Evolutionary conservation across 2,113 vertebrate species (phyloP), one percentile per base, ranked within the genome.

Genomic region (Murina feae): DNA sequence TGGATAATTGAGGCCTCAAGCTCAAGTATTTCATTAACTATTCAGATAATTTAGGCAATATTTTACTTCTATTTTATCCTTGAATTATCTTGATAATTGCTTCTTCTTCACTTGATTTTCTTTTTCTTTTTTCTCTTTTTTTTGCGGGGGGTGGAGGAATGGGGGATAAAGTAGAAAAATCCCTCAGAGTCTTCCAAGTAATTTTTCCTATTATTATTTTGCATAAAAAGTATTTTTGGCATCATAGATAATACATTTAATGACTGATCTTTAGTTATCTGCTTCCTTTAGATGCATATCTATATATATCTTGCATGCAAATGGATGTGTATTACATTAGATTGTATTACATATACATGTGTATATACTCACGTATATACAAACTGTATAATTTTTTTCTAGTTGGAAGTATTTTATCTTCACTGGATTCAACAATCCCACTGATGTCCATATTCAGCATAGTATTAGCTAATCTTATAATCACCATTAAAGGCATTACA

Each of bases 1-100:
- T 94, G 47, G n/a, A 82, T 93, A 94, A 76, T 17, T 92, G 58
- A 88, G 53, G 49, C 30, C 21, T 95, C 20, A 68, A 90, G 47
- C 30, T 90, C 47, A 60, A 90, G 30, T 66, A 85, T 92, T 93
- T 95, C 75, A 63, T 32, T 92, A 89, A 95, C n/a, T 65, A 90
- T 88, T 90, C 32, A 84, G 44, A 85, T 68, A 76, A 96, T 88
- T 83, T 78, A 86, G 58, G 53, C 18, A 53, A 16, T 42, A 35
- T 71, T 88, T 42, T 35, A 53, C 39, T 84, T 49, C 6, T 42
- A 66, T 79, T 72, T 44, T 69, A 63, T 86, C 35, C 32, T 93
- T 66, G 66, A 76, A 92, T 84, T 55, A 84, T 80, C 23, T 76
- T 93, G 30, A 84, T 83, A 91, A 93, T 79, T 82, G 25, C 25